These are phyloP conservation scores for Himalopsyche kuldschensis DNA, from an alignment of 2,888 invertebrate genomes.

Conservation along the genomic window DNA sequence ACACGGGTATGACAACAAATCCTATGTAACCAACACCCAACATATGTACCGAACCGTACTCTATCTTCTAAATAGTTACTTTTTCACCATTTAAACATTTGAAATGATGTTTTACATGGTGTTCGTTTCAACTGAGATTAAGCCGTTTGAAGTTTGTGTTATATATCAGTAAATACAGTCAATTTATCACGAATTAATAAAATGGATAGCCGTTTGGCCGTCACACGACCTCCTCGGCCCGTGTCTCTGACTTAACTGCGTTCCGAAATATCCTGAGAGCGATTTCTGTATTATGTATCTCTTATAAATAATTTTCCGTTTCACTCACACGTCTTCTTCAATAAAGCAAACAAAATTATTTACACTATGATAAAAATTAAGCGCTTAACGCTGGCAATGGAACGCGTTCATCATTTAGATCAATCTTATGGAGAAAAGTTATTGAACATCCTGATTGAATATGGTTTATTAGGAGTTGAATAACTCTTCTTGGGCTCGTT, in stretches of 20 bases:
- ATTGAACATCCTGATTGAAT: no score
- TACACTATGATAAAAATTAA: not conserved
- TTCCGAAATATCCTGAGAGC: not conserved
- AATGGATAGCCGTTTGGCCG: slow-evolving; percentile 4
- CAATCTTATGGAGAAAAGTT: not conserved
- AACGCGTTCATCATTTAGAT: not conserved
- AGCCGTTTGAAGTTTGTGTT: slow-evolving; percentile 8
- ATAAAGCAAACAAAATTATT: not conserved
- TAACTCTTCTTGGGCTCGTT: no score
- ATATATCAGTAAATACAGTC: slow-evolving; percentile 8
- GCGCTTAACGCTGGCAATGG: not conserved
- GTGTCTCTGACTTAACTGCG: slow-evolving; percentile 18
- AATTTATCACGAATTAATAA: not conserved
- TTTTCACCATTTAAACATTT: not conserved
- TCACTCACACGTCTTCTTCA: not conserved
- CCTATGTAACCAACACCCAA: slow-evolving; percentile 30
- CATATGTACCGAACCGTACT: slow-evolving; percentile 15
- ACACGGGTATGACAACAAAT: slow-evolving; percentile 21
- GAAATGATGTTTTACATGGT: not conserved
- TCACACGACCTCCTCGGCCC: slow-evolving; percentile 17
- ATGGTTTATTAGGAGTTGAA: no score
- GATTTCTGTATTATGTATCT: not conserved
- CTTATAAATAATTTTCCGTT: not conserved
- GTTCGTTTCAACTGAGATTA: slow-evolving; percentile 4
- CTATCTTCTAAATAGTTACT: not conserved